Base-by-base conservation (phyloP, 2,113 vertebrate species). In the Bos indicus region DNA sequence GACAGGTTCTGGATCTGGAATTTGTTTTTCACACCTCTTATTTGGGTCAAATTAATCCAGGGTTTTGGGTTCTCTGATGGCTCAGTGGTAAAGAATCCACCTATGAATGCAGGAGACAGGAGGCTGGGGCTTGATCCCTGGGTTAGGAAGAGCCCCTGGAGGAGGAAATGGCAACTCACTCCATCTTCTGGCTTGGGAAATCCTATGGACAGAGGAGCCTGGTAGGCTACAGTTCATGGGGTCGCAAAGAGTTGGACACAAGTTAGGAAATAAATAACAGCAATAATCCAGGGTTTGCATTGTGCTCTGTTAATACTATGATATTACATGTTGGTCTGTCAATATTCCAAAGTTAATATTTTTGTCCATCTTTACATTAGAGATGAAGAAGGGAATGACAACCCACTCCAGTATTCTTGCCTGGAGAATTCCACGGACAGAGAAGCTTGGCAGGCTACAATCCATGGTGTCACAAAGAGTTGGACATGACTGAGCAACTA, bases 401-500 rank as follows among this genome's bases (percentile, higher is more conserved):
- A 36, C 10, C 19, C 64, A 36, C 64, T 71, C 11, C 19, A 36
- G 17, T 36, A 71, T 71, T 71, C 19, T 71, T 71, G n/a, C n/a
- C 19, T 71, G 64, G 64, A 71, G 64, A 71, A 71, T 71, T 6
- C 64, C 64, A 71, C 2, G 9, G 64, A 36, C 64, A 36, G 9
- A 71, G 19, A 71, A 36, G 64, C 67, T n/a, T 23, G 67, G n/a
- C 9, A 3, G n/a, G 19, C 67, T 71, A 12, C n/a, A 23, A 12
- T 71, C n/a, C 5, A 0, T 36, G 19, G 67, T 0, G 19, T 71
- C 5, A 0, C 9, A 71, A 71, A 36, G 19, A 71, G n/a, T 3
- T 11, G n/a, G n/a, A 71, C 64, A 36, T 0, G 2, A 36, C n/a
- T 21, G 2, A 71, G 17, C 0, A 0, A 21, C 64, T 36, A 71